Evolutionary conservation across 35 echinoderm and acorn worm genomes (phyloP).

Genomic region (Chiridota heheva): DNA sequence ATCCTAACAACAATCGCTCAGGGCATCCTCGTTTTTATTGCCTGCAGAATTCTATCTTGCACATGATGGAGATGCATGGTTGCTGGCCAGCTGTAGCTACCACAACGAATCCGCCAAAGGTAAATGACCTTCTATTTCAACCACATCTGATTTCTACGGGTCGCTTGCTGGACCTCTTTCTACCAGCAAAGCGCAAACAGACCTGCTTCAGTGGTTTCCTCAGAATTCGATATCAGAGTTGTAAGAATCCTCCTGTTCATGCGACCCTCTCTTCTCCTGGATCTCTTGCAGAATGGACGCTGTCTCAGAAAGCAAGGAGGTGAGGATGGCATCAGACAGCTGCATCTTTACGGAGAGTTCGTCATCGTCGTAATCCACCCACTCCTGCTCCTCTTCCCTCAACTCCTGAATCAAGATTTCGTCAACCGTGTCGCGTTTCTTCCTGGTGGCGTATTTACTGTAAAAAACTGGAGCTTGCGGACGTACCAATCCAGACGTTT

Average conservation of each 20-base stretch:
- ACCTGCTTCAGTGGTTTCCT: too few relatives aligned
- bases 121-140: too few relatives aligned
- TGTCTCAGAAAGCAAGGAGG: slow-evolving; percentile 82
- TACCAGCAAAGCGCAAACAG: too few relatives aligned
- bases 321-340: slow-evolving; percentile 85
- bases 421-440: slow-evolving; percentile 97
- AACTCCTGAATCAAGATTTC: slow-evolving; percentile 92
- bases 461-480: slow-evolving; percentile 30
- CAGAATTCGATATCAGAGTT: slow-evolving; percentile 49
- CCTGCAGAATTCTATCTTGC: too few relatives aligned
- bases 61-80: too few relatives aligned
- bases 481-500: slow-evolving; percentile 48
- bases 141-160: too few relatives aligned
- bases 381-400: slow-evolving; percentile 92
- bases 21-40: too few relatives aligned
- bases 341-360: slow-evolving; percentile 98
- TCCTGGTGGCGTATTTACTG: slow-evolving; percentile 54
- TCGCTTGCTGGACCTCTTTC: too few relatives aligned
- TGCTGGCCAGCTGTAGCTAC: too few relatives aligned
- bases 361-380: slow-evolving; percentile 98
- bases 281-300: slow-evolving; percentile 69
- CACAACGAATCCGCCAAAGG: too few relatives aligned
- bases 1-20: too few relatives aligned
- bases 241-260: slow-evolving; percentile 22
- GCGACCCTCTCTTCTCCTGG: slow-evolving; percentile 45